Conservation (phyloP, 2,888 invertebrate species). For the Apamea anceps region DNA sequence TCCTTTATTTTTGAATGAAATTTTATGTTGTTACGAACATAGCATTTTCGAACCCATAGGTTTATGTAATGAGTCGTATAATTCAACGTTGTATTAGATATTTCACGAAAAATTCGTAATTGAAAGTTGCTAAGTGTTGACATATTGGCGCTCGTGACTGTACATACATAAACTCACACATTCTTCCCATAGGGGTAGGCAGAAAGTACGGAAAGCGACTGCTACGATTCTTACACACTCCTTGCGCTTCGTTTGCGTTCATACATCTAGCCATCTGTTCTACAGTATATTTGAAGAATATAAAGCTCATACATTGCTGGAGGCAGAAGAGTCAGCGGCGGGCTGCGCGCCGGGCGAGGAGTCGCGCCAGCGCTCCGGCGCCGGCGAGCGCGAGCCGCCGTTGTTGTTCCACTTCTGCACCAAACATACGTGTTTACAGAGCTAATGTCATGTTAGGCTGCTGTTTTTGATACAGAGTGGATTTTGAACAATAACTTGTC, state of each 20-base stretch:
- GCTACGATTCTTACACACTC: not conserved
- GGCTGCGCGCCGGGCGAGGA: conserved; percentile 71
- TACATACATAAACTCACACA: not conserved
- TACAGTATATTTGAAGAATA: conserved; percentile 4
- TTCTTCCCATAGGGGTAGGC: not conserved
- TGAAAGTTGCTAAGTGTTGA: too few species aligned
- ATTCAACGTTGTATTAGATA: too few species aligned
- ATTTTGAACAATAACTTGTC: not conserved
- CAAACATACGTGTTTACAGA: not conserved
- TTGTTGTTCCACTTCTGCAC: conserved; percentile 77
- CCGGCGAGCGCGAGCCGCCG: conserved; percentile 77
- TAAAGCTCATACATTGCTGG: conserved; percentile 73
- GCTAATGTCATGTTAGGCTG: not conserved
- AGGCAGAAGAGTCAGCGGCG: conserved; percentile 72
- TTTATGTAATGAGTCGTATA: too few species aligned
- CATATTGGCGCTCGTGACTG: too few species aligned
- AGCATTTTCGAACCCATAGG: too few species aligned
- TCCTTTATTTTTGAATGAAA: too few species aligned
- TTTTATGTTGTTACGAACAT: too few species aligned
- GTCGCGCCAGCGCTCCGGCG: conserved; percentile 80
- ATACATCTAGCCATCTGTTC: not conserved
- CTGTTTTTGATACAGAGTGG: not conserved
- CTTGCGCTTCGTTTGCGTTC: not conserved
- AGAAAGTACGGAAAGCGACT: not conserved
- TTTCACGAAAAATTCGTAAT: too few species aligned